phyloP scores from a whole-genome alignment of 2,888 invertebrate genomes.

The Tridacna gigas region DNA sequence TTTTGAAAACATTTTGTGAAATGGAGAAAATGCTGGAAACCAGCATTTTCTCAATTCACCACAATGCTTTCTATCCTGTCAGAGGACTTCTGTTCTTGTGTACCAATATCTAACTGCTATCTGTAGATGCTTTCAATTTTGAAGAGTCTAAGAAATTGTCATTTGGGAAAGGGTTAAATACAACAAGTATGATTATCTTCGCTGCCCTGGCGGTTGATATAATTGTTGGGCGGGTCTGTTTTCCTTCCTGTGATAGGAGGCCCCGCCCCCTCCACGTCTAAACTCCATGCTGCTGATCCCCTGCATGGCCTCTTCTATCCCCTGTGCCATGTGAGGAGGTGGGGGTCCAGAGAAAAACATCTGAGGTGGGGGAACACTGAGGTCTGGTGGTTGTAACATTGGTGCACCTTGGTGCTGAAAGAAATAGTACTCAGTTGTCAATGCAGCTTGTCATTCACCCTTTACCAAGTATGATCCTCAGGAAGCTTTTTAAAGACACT shows the following conservation, averaged over 20 bases:
- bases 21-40: too few relatives aligned
- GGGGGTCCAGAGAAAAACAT: constrained; percentile 59
- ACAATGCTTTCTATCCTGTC: too few relatives aligned
- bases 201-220: constrained; percentile 71
- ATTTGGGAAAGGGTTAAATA: background rate
- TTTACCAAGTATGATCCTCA: too few relatives aligned
- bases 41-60: too few relatives aligned
- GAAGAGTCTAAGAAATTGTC: too few relatives aligned
- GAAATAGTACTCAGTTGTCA: background rate
- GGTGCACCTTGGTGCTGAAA: constrained; percentile 42
- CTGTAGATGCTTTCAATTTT: too few relatives aligned
- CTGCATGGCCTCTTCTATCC: constrained; percentile 50
- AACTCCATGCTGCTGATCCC: constrained; percentile 75
- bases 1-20: too few relatives aligned
- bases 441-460: too few relatives aligned
- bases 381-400: constrained; percentile 49
- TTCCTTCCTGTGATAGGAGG: constrained; percentile 86
- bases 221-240: constrained; percentile 69
- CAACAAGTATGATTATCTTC: constrained; percentile 34
- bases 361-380: constrained; percentile 63
- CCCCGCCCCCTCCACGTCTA: constrained; percentile 72
- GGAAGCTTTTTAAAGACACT: too few relatives aligned
- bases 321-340: constrained; percentile 36
- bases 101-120: too few relatives aligned
- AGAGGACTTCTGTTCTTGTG: too few relatives aligned